Evolutionary conservation across 2,888 invertebrate species (phyloP).

Genomic region (Catocala sponsa): DNA sequence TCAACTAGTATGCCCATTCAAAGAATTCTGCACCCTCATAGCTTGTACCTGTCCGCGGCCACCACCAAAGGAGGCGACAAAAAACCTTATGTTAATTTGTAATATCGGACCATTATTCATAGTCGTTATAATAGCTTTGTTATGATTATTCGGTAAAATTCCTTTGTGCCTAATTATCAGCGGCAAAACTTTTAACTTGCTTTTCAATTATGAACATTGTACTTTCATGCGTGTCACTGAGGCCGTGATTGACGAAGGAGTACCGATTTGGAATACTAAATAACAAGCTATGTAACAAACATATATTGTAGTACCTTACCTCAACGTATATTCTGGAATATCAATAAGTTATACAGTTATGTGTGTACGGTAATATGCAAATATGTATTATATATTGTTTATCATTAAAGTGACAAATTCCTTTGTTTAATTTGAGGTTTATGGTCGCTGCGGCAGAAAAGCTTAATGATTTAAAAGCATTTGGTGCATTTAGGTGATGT

Average conservation of each 20-base stretch:
- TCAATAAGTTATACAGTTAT: constrained; percentile 8
- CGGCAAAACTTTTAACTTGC: constrained; percentile 56
- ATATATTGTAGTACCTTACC: neutral
- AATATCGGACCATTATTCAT: constrained; percentile 84
- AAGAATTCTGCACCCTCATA: constrained; percentile 88
- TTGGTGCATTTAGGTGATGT: constrained; percentile 11
- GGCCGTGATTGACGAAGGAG: constrained; percentile 23
- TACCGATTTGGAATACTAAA: constrained; percentile 17
- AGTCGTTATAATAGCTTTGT: constrained; percentile 85
- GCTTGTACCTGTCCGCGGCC: constrained; percentile 85
- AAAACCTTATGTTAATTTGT: constrained; percentile 86
- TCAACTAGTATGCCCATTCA: constrained; percentile 76
- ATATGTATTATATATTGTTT: neutral
- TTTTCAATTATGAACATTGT: constrained; percentile 60
- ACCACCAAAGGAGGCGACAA: constrained; percentile 83
- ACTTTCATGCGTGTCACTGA: constrained; percentile 67
- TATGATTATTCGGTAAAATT: constrained; percentile 83
- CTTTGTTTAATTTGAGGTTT: no score
- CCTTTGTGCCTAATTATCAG: constrained; percentile 71
- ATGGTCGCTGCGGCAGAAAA: no score
- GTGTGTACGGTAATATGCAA: neutral
- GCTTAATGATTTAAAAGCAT: constrained; percentile 2
- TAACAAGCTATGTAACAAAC: constrained; percentile 5
- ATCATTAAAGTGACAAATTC: neutral
- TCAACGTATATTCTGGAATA: constrained; percentile 1